Percentiles rank a stretch among this genome's conserved stretches.
These are phyloP conservation scores for Pangasianodon hypophthalmus DNA, from an alignment of 2,113 vertebrate species.

Conservation along the genomic window DNA sequence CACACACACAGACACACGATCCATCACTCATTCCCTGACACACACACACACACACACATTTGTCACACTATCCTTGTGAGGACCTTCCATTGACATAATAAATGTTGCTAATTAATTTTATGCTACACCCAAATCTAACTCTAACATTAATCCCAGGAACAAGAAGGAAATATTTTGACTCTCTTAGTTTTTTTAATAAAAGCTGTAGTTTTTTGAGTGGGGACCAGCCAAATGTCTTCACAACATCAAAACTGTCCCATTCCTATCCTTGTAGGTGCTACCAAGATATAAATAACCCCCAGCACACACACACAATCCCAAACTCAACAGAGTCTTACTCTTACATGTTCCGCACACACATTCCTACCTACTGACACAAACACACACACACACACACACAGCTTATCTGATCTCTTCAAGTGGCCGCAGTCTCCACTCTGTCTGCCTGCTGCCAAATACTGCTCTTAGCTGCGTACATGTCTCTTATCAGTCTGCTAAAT, in stretches of 20 bases:
- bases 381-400: slow-evolving; percentile 34
- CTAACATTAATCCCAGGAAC: background rate
- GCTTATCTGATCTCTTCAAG: slow-evolving; percentile 73
- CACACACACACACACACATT: background rate
- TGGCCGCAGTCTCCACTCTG: slow-evolving; percentile 76
- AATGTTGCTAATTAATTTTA: too few relatives aligned
- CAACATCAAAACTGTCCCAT: background rate
- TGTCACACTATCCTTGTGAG: background rate
- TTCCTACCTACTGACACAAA: slow-evolving; percentile 18
- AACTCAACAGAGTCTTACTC: slow-evolving; percentile 7
- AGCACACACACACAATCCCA: slow-evolving; percentile 6
- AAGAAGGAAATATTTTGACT: background rate
- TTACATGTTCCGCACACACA: slow-evolving; percentile 26
- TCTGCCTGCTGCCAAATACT: slow-evolving; percentile 70
- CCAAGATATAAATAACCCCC: background rate
- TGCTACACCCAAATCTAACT: background rate
- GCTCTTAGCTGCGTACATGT: slow-evolving; percentile 49
- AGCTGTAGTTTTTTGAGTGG: background rate
- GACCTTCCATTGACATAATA: background rate
- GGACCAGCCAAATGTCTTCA: background rate
- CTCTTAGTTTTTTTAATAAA: background rate
- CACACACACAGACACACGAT: slow-evolving; percentile 31
- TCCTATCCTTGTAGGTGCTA: background rate
- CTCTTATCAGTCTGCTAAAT: slow-evolving; percentile 68
- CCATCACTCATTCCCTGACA: slow-evolving; percentile 16